Evolutionary conservation across 2,888 invertebrate genomes (phyloP).

Genomic region (Apamea sordens): DNA sequence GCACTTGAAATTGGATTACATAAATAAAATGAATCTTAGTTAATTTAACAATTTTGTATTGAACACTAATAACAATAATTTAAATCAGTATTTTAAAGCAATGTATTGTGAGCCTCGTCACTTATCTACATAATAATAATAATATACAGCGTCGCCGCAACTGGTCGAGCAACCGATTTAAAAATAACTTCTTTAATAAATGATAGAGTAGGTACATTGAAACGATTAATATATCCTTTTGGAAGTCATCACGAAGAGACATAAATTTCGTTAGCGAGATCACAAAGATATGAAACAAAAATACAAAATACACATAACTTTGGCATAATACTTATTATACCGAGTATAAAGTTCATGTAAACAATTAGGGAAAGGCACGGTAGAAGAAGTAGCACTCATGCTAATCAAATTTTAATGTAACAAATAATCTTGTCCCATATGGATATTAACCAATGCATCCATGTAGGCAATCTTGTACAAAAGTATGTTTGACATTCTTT

Average conservation of each 20-base stretch:
- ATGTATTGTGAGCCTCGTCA: slow-evolving; percentile 60
- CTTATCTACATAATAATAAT: slow-evolving; percentile 54
- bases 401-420: slow-evolving; percentile 29
- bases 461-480: slow-evolving; percentile 34
- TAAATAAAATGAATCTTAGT: slow-evolving; percentile 24
- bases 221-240: slow-evolving; percentile 43
- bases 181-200: slow-evolving; percentile 45
- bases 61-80: slow-evolving; percentile 53
- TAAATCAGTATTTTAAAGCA: slow-evolving; percentile 58
- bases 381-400: slow-evolving; percentile 44
- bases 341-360: slow-evolving; percentile 26
- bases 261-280: slow-evolving; percentile 53
- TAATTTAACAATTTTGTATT: slow-evolving; percentile 33
- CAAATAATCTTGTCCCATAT: slow-evolving; percentile 12
- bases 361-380: slow-evolving; percentile 52
- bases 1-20: slow-evolving; percentile 39
- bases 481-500: slow-evolving; percentile 53
- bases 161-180: slow-evolving; percentile 29
- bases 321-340: slow-evolving; percentile 48
- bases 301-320: slow-evolving; percentile 23
- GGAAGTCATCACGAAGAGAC: slow-evolving; percentile 55
- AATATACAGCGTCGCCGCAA: slow-evolving; percentile 42
- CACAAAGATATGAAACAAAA: slow-evolving; percentile 49
- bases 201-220: slow-evolving; percentile 22
- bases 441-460: slow-evolving; percentile 10